These are phyloP conservation scores for Bombus difficillimus DNA, from an alignment of 1,140 invertebrate genomes.

Conservation along the genomic window DNA sequence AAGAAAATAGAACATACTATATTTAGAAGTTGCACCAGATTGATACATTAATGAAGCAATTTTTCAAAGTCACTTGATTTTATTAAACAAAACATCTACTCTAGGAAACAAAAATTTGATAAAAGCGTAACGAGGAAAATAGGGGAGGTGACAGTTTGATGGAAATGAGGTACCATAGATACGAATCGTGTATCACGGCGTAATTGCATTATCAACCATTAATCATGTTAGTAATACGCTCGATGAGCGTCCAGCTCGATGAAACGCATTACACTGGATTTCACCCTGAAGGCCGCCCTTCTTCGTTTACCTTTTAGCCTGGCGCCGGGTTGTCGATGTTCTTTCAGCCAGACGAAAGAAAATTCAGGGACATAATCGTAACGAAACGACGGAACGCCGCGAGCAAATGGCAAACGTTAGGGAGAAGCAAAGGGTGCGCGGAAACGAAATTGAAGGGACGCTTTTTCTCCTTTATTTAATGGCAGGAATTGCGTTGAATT, in stretches of 20 bases:
- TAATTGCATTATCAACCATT: constrained; percentile 72
- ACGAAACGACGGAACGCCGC: constrained; percentile 2
- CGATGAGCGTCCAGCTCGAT: background rate
- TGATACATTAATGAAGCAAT: background rate
- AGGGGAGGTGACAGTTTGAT: background rate
- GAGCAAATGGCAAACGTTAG: background rate
- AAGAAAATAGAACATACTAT: background rate
- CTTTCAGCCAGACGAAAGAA: constrained; percentile 2
- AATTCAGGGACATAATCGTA: constrained; percentile 15
- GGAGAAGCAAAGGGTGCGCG: background rate
- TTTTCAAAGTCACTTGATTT: background rate
- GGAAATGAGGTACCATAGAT: background rate
- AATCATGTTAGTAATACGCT: constrained; percentile 68
- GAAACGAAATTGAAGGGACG: constrained; percentile 17
- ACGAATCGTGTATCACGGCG: constrained; percentile 45
- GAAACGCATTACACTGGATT: background rate
- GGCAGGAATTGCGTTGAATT: constrained; percentile 18
- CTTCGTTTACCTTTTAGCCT: constrained; percentile 2
- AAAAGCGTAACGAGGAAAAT: background rate
- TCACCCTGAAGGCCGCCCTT: background rate
- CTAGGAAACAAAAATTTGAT: background rate
- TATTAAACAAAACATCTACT: background rate
- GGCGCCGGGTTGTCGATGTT: background rate
- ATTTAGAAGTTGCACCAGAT: background rate
- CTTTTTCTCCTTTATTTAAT: constrained; percentile 3